These are phyloP conservation scores for Parnassius apollo DNA, from an alignment of 2,888 invertebrate genomes.

Conservation along the genomic window DNA sequence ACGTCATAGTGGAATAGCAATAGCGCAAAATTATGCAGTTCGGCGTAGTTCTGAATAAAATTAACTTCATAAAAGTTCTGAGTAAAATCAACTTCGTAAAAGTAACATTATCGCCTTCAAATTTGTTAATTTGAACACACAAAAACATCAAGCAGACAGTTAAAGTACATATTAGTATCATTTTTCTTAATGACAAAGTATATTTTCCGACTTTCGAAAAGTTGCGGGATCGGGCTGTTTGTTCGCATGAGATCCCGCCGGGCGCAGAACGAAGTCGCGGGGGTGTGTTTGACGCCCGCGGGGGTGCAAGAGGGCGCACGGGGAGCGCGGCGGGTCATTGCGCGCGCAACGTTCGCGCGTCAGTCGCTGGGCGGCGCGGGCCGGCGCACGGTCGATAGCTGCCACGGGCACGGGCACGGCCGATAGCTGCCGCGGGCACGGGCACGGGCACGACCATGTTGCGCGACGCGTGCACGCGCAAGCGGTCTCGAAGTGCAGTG, in stretches of 20 bases:
- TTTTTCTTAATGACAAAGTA: not conserved
- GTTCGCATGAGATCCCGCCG: conserved; percentile 28
- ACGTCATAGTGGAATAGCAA: too few species aligned
- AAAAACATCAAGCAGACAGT: too few species aligned
- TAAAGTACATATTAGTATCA: too few species aligned
- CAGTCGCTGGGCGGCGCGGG: conserved; percentile 52
- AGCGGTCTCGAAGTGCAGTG: conserved; percentile 54
- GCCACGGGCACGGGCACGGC: conserved; percentile 63
- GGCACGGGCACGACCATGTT: conserved; percentile 66
- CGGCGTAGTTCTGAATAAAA: too few species aligned
- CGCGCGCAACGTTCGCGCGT: conserved; percentile 71
- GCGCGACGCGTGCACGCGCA: conserved; percentile 66
- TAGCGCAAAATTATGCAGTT: too few species aligned
- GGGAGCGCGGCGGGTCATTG: conserved; percentile 39
- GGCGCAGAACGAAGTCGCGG: conserved; percentile 36
- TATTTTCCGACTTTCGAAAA: conserved; percentile 25
- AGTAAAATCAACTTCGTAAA: too few species aligned
- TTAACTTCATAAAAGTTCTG: too few species aligned
- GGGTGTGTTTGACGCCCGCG: conserved; percentile 31
- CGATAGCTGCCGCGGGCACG: conserved; percentile 63
- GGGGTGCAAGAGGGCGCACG: conserved; percentile 34
- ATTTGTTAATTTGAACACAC: too few species aligned
- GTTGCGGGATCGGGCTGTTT: conserved; percentile 35
- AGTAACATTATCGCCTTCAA: too few species aligned
- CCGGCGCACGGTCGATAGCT: conserved; percentile 76